Base-by-base conservation (phyloP, 2,888 invertebrate genomes). In the Odontocolon sp. region DNA sequence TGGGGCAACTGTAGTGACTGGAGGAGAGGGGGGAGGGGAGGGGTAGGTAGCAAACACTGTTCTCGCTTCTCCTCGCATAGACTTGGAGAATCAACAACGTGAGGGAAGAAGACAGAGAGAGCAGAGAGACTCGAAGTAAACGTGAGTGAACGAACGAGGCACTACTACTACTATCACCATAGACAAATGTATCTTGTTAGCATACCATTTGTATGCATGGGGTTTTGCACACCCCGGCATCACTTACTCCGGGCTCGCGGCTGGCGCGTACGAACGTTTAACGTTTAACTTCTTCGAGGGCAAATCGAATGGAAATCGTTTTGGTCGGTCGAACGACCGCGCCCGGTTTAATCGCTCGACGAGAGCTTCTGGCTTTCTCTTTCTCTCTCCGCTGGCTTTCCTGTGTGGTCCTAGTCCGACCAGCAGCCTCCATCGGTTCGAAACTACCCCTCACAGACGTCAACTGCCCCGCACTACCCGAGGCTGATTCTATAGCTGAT, bases 201-300 rank as follows among this genome's bases (percentile, higher is more conserved):
- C 90, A 90, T 89, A 89, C 87, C 86, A 89, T 90, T 90, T 89
- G 88, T 89, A 90, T 89, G 89, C 89, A 90, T 90, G 88, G 88
- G 87, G 86, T 89, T 89, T 86, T 86, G 85, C 85, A 83, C 84
- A 83, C 84, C 79, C 78, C 71, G 71, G 67, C 77, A 77, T 77
- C 77, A 66, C 77, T 79, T 79, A 72, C 77, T 70, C 73, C 63
- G 52, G 57, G 56, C 64, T 42, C 63, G 57, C 57, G 68, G 56
- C 28, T 18, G 47, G 63, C 70, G 61, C 78, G 74, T 81, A 80
- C 66, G 50, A 79, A 82, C 84, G 84, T 87, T 89, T 85, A 88
- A 85, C 87, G 84, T 83, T 86, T 83, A 86, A 87, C 86, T 87
- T 87, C 86, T 85, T 84, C 82, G 85, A 73, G 70, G 68, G 80